phyloP scores from a whole-genome alignment of 2,797 vertebrate species.

The Enteromius thamalakanensis region DNA sequence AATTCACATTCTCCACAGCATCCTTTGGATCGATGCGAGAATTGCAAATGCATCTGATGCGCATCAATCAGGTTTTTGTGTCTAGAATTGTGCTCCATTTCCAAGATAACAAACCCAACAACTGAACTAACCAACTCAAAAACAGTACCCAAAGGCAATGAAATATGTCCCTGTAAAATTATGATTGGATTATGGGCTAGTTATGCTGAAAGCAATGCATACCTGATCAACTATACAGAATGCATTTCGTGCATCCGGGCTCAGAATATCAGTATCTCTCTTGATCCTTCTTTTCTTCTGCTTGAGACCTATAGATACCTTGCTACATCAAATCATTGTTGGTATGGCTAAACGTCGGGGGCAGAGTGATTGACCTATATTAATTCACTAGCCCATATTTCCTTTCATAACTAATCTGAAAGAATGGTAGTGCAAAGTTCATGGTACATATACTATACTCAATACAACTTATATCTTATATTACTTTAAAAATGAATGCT shows the following conservation, averaged over 20 bases:
- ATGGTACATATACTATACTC: not conserved
- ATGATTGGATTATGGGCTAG: not conserved
- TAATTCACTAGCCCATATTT: not conserved
- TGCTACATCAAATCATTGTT: not conserved
- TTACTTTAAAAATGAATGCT: constrained; percentile 11
- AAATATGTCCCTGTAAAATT: not conserved
- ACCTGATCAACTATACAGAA: not conserved
- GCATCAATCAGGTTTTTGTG: constrained; percentile 39
- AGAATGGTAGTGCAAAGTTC: not conserved
- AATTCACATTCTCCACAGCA: constrained; percentile 20
- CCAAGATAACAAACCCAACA: not conserved
- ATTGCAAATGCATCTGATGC: constrained; percentile 36
- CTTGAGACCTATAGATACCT: not conserved
- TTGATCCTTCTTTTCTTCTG: not conserved
- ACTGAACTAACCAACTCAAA: not conserved
- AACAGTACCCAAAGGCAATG: not conserved
- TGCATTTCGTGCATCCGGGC: not conserved
- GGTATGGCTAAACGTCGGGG: not conserved
- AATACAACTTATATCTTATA: not conserved
- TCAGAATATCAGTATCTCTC: not conserved
- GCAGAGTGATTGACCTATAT: not conserved
- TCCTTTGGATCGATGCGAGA: constrained; percentile 30
- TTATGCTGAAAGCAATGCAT: constrained; percentile 8
- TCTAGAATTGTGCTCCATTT: constrained; percentile 8
- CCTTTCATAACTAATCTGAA: not conserved